Evolutionary conservation across 1,140 invertebrate genomes (phyloP).

Genomic region (Aricia agestis): DNA sequence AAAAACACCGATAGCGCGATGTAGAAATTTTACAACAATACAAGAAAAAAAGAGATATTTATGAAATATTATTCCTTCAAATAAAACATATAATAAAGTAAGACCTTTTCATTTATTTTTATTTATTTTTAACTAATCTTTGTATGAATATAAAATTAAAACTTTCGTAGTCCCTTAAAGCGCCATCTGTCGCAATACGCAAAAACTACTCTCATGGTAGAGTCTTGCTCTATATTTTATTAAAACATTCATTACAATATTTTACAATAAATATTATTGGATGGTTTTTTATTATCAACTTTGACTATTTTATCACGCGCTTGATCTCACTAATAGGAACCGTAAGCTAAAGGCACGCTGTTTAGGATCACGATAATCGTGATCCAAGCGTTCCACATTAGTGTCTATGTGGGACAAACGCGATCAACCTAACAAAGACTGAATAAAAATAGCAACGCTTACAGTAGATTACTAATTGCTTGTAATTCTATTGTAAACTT

Average conservation of each 20-base stretch:
- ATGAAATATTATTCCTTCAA: neutral
- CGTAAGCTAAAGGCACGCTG: constrained; percentile 17
- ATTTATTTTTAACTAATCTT: neutral
- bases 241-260: too few species aligned
- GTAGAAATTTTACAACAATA: too few species aligned
- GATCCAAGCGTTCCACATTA: constrained; percentile 17
- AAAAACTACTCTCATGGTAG: neutral
- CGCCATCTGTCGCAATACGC: neutral
- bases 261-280: too few species aligned
- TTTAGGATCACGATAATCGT: constrained; percentile 17
- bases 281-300: too few species aligned
- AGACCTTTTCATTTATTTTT: neutral
- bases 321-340: constrained; percentile 6
- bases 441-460: constrained; percentile 4
- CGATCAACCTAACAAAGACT: neutral
- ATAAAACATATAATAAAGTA: neutral
- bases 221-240: neutral
- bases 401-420: constrained; percentile 9
- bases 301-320: neutral
- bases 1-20: too few species aligned
- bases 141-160: neutral
- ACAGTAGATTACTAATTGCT: neutral
- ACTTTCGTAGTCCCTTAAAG: neutral
- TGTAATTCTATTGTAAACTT: neutral
- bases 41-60: neutral